Conservation (phyloP, 2,113 vertebrate species). For the Glaucomys volans region DNA sequence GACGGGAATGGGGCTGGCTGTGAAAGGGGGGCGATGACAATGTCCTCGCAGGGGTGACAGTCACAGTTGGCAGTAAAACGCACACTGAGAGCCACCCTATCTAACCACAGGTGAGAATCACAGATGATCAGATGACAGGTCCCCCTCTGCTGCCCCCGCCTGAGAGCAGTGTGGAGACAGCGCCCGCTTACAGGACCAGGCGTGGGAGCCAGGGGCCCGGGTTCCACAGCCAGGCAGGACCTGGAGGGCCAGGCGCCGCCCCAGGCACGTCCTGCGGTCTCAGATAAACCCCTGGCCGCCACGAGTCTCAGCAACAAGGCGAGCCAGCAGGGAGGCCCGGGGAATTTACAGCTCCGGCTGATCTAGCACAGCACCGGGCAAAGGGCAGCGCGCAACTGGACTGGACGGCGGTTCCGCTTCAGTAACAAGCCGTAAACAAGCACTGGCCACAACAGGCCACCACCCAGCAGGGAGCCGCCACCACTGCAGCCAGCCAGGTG, state of each 20-base stretch:
- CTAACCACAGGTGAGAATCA: too few species aligned
- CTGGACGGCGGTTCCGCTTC: not conserved
- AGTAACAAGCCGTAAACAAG: slow-evolving; percentile 1
- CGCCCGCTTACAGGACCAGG: too few species aligned
- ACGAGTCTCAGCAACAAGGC: not conserved
- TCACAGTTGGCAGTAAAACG: fast-evolving
- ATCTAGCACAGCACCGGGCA: not conserved
- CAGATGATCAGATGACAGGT: not conserved
- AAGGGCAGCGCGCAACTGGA: too few species aligned
- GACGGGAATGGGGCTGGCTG: fast-evolving
- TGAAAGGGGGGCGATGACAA: not conserved
- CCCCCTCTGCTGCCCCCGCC: too few species aligned
- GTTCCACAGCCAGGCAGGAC: fast-evolving
- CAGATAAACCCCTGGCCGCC: not conserved
- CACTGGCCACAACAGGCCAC: not conserved
- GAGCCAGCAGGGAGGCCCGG: not conserved
- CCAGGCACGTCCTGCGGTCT: not conserved
- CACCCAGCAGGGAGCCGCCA: not conserved
- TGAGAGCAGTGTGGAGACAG: too few species aligned
- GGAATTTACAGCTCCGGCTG: slow-evolving; percentile 43
- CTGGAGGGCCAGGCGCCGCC: not conserved
- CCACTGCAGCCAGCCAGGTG: not conserved
- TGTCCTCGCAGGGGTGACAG: not conserved
- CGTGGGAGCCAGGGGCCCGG: not conserved
- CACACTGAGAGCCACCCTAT: not conserved